These are phyloP conservation scores for Amyelois transitella DNA, from an alignment of 1,140 invertebrate genomes.

Conservation along the genomic window DNA sequence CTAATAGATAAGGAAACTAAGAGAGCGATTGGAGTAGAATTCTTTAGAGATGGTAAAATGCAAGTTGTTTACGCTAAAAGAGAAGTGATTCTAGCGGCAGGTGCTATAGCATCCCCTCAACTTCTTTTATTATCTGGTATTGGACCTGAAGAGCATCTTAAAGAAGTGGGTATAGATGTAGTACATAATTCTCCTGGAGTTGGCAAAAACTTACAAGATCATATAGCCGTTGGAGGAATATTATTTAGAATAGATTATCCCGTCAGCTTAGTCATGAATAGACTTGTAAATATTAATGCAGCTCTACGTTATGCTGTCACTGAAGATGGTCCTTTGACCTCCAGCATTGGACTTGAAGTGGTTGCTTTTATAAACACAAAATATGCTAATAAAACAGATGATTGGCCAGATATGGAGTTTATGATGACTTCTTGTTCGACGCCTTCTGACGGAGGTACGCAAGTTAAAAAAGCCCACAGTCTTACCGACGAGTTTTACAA, in stretches of 20 bases:
- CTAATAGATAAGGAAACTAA: slow-evolving; percentile 82
- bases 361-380: slow-evolving; percentile 91
- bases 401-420: slow-evolving; percentile 94
- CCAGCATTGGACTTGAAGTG: slow-evolving; percentile 87
- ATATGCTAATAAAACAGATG: slow-evolving; percentile 86
- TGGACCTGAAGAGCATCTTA: slow-evolving; percentile 82
- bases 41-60: slow-evolving; percentile 79
- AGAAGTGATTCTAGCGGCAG: slow-evolving; percentile 87
- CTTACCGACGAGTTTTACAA: slow-evolving; percentile 86
- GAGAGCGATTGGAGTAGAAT: slow-evolving; percentile 85
- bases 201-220: slow-evolving; percentile 90
- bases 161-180: slow-evolving; percentile 79
- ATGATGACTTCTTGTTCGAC: slow-evolving; percentile 89
- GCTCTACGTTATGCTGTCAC: slow-evolving; percentile 84
- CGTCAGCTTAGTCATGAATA: slow-evolving; percentile 83
- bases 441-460: slow-evolving; percentile 84
- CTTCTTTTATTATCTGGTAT: slow-evolving; percentile 90
- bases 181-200: slow-evolving; percentile 83
- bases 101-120: slow-evolving; percentile 85
- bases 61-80: slow-evolving; percentile 81
- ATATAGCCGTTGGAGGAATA: slow-evolving; percentile 86
- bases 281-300: slow-evolving; percentile 85
- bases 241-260: slow-evolving; percentile 88
- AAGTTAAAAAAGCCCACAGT: slow-evolving; percentile 85
- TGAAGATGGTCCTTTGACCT: slow-evolving; percentile 87